These are phyloP conservation scores for Mycteria americana DNA, from an alignment of 2,797 vertebrate genomes.

Conservation along the genomic window DNA sequence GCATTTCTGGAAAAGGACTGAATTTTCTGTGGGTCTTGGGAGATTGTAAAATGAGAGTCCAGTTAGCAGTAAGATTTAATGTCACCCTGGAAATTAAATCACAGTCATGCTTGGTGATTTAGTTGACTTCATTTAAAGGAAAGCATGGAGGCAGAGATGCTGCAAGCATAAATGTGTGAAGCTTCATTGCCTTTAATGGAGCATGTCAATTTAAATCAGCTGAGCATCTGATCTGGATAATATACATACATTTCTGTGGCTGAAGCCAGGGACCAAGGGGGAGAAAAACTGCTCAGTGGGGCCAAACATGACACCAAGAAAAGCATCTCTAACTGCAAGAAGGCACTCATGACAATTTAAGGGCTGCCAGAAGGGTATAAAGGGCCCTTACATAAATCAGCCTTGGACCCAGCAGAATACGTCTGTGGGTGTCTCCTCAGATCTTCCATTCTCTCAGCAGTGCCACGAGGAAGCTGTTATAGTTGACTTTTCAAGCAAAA, in stretches of 20 bases:
- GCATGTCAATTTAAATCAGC: not conserved
- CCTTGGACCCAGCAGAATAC: not conserved
- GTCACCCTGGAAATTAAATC: not conserved
- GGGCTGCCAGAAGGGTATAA: not conserved
- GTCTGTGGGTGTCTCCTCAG: not conserved
- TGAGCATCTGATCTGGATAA: not conserved
- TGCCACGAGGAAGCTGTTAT: not conserved
- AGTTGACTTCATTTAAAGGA: not conserved
- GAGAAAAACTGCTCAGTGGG: not conserved
- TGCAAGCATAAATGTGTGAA: not conserved
- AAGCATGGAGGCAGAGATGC: not conserved
- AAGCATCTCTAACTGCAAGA: not conserved
- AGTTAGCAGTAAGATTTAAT: not conserved
- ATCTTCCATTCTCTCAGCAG: conserved; percentile 24
- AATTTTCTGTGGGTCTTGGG: not conserved
- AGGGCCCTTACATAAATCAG: not conserved
- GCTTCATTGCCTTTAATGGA: not conserved
- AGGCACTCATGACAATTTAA: not conserved
- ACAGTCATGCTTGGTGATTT: not conserved
- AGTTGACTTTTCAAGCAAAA: not conserved
- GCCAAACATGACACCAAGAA: not conserved
- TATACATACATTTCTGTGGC: not conserved
- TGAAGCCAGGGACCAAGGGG: not conserved
- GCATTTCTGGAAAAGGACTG: not conserved
- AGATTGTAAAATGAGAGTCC: not conserved